Evolutionary conservation across 30 jellyfish, hydroid and myxozoan species (phyloP).

Genomic region (Catostylus mosaicus): DNA sequence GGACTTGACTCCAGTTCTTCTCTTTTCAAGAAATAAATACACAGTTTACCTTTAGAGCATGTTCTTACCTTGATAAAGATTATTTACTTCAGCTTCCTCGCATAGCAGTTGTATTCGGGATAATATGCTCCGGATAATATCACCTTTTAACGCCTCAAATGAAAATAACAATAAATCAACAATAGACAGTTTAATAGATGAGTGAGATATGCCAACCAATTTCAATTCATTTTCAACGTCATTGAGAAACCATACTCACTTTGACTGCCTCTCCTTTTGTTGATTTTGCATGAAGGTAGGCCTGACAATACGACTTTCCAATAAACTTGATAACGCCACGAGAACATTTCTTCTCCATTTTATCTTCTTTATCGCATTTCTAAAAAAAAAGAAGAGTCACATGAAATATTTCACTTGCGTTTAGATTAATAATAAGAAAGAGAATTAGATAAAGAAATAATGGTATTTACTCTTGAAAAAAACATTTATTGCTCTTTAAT

Average conservation of each 20-base stretch:
- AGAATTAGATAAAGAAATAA: background rate
- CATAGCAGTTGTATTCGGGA: constrained; percentile 88
- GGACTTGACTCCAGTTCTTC: too few species aligned
- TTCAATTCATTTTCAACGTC: too few species aligned
- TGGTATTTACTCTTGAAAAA: too few species aligned
- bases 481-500: too few species aligned
- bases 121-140: constrained; percentile 78
- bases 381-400: background rate
- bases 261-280: constrained; percentile 89
- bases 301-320: constrained; percentile 70
- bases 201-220: background rate
- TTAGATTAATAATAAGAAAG: background rate
- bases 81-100: constrained; percentile 97
- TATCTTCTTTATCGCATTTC: constrained; percentile 26
- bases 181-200: background rate
- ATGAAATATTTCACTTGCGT: background rate
- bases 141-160: constrained; percentile 78
- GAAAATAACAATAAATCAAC: too few species aligned
- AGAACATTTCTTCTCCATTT: constrained; percentile 35
- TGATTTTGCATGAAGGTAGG: constrained; percentile 77
- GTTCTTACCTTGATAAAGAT: constrained; percentile 79
- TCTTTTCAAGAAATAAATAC: too few species aligned
- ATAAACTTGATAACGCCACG: constrained; percentile 62
- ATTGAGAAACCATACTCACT: constrained; percentile 30
- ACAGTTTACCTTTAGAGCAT: too few species aligned